Conservation (phyloP, 2,113 vertebrate genomes). For the Actenoides hombroni region DNA sequence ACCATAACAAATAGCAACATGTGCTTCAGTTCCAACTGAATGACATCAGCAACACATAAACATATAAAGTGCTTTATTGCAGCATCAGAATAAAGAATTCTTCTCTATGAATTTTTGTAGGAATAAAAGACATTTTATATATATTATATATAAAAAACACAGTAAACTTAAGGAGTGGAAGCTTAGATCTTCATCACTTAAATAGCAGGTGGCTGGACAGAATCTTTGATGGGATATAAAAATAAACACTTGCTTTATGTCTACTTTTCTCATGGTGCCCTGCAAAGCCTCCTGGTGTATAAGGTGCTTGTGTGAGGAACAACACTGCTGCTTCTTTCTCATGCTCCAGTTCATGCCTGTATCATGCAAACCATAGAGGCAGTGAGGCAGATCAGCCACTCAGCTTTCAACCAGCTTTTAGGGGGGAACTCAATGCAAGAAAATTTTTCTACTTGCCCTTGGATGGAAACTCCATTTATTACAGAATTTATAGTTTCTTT, state of each 20-base stretch:
- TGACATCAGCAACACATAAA: not conserved
- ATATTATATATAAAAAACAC: conserved; percentile 17
- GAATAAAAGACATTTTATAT: conserved; percentile 21
- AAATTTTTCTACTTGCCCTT: not conserved
- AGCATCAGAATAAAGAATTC: conserved; percentile 53
- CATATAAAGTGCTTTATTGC: conserved; percentile 71
- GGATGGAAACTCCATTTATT: not conserved
- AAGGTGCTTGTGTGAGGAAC: conserved; percentile 58
- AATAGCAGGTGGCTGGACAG: conserved; percentile 47
- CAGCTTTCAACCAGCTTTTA: not conserved
- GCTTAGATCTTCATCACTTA: conserved; percentile 39
- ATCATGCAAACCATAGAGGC: not conserved
- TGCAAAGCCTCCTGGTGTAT: not conserved
- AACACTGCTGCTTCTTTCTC: not conserved
- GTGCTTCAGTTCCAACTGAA: not conserved
- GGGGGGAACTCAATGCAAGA: not conserved
- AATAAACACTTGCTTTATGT: conserved; percentile 27
- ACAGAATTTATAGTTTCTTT: not conserved
- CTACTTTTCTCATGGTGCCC: not conserved
- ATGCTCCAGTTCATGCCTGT: not conserved
- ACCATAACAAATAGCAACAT: not conserved
- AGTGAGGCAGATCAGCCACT: not conserved
- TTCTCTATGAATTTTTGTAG: conserved; percentile 11
- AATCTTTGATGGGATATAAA: conserved; percentile 47
- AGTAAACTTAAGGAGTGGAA: conserved; percentile 43